Conservation (phyloP, 2,888 invertebrate genomes). For the Agrilus cyanescens region DNA sequence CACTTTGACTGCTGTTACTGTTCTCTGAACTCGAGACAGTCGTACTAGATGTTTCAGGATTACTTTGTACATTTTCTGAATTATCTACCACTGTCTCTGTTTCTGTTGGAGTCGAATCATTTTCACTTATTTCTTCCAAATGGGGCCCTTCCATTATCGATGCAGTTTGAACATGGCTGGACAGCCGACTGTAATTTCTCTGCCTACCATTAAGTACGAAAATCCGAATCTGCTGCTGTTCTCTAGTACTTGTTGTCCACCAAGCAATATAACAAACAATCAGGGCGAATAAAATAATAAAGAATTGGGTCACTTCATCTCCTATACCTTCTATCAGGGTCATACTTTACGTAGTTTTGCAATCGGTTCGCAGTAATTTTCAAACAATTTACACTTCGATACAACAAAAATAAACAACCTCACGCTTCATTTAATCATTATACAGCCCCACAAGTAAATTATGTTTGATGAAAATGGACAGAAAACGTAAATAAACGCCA, state of each 20-base stretch:
- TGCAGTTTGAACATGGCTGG: conserved; percentile 30
- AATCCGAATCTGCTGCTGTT: conserved; percentile 46
- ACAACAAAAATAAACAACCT: no score
- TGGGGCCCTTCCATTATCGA: conserved; percentile 28
- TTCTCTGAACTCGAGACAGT: conserved; percentile 7
- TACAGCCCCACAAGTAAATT: no score
- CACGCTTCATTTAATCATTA: no score
- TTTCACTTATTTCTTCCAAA: conserved; percentile 21
- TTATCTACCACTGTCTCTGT: conserved; percentile 27
- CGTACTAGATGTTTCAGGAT: conserved; percentile 18
- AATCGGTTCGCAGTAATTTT: no score
- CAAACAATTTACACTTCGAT: no score
- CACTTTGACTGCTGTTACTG: conserved; percentile 2
- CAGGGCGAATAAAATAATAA: conserved; percentile 47
- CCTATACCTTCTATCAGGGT: conserved; percentile 71
- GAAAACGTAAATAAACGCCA: no score
- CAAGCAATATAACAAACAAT: conserved; percentile 50
- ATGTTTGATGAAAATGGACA: no score
- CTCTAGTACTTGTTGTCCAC: conserved; percentile 61
- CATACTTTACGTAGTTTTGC: conserved; percentile 35
- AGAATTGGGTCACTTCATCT: conserved; percentile 68
- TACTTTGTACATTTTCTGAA: conserved; percentile 11
- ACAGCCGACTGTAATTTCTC: conserved; percentile 29
- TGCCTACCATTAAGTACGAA: conserved; percentile 40
- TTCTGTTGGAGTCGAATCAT: conserved; percentile 32